Evolutionary conservation across 2,113 vertebrate species (phyloP), one percentile per base, ranked within the genome.

Genomic region (Ictalurus punctatus): DNA sequence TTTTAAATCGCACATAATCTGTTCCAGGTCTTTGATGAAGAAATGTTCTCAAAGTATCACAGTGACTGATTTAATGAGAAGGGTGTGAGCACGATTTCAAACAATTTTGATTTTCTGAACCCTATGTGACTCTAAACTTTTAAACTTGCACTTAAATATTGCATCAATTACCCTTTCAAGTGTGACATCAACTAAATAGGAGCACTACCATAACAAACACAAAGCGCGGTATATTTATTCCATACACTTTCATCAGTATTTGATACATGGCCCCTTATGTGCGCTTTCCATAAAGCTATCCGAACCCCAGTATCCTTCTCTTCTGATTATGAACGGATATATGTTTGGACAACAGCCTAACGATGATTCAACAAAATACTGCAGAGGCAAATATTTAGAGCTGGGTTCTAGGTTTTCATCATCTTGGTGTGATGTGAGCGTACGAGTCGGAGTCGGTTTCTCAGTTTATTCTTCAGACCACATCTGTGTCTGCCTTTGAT

Each of bases 1-100:
- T 95, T 94, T 94, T 94, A 92, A 95, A 94, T 93, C 92, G 93
- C 94, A 92, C 93, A 93, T 94, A 94, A 96, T 95, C 94, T 94
- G 93, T 93, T 91, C 93, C 93, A 93, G 90, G 90, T 93, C 94
- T 96, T 94, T 94, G 94, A 95, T 95, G 93, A 95, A 94, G 93
- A 92, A 94, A 94, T 93, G 92, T 94, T 94, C 94, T 94, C 92
- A 94, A 93, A 94, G 93, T 91, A 92, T 93, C 91, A 85, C 83
- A 87, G 78, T 82, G 88, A 91, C 93, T 91, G 91, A 93, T 95
- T 93, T 94, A 95, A 95, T 94, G 93, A 94, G 94, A 94, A 94
- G 92, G 92, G 93, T 93, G 93, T 94, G 94, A 94, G 94, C 61
- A 92, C 93, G 93, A 93, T 94, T 95, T 94, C 92, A 95, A 95